Percentiles rank a stretch among this genome's conserved stretches.
Evolutionary conservation across 2,797 vertebrate genomes (phyloP).

Genomic region (Pseudomugil tenellus): DNA sequence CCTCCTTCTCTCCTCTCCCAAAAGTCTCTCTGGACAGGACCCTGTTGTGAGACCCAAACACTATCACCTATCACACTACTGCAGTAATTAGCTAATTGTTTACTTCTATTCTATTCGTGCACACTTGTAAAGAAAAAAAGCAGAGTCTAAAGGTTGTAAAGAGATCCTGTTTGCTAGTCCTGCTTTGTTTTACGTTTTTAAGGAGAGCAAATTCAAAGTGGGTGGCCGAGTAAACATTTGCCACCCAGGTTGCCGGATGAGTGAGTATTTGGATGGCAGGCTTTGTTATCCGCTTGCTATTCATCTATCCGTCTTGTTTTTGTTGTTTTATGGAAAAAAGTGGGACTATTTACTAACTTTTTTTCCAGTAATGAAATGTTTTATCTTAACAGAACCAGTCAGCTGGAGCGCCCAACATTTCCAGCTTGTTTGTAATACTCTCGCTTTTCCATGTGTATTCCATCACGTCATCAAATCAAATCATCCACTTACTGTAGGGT

Average conservation of each 20-base stretch:
- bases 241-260: constrained; percentile 50
- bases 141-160: constrained; percentile 29
- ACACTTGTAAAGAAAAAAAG: constrained; percentile 26
- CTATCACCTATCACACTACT: constrained; percentile 27
- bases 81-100: constrained; percentile 46
- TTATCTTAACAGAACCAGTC: not conserved
- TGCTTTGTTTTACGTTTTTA: constrained; percentile 33
- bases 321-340: constrained; percentile 16
- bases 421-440: not conserved
- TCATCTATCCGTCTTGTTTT: constrained; percentile 25
- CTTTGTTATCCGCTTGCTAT: constrained; percentile 37
- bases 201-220: constrained; percentile 39
- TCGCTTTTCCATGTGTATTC: constrained; percentile 15
- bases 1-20: constrained; percentile 76
- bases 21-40: constrained; percentile 78
- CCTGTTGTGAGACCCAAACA: constrained; percentile 64
- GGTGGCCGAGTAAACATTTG: constrained; percentile 54
- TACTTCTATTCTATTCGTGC: constrained; percentile 33
- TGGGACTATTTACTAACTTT: not conserved
- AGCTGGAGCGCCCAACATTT: not conserved
- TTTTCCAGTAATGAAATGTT: not conserved
- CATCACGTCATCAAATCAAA: constrained; percentile 26
- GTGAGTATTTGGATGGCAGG: constrained; percentile 25
- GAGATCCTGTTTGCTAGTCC: constrained; percentile 47
- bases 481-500: constrained; percentile 3